Conservation (phyloP, 2,888 invertebrate species). For the Leucophora obtusa region DNA sequence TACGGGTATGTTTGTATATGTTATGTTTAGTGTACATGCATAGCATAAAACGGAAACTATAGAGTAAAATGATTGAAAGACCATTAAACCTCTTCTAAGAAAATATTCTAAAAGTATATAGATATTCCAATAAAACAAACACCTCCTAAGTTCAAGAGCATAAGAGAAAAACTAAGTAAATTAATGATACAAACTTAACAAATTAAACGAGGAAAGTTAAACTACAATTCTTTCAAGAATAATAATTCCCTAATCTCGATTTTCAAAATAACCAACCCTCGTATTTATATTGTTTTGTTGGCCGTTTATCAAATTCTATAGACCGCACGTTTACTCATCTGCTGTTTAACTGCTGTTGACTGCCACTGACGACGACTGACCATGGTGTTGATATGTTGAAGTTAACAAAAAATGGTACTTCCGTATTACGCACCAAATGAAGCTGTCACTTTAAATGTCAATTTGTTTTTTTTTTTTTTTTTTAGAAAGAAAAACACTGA, state of each 20-base stretch:
- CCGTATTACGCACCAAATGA: slow-evolving; percentile 70
- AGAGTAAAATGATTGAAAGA: slow-evolving; percentile 45
- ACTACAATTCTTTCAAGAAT: neutral
- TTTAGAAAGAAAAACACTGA: neutral
- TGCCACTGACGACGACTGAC: slow-evolving; percentile 43
- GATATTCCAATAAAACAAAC: neutral
- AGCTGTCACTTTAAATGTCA: slow-evolving; percentile 73
- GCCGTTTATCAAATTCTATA: neutral
- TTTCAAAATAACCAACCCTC: neutral
- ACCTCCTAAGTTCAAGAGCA: slow-evolving; percentile 2
- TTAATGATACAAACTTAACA: neutral
- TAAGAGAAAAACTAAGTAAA: neutral
- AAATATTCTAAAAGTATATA: neutral
- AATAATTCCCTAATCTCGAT: too few relatives aligned
- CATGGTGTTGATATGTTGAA: slow-evolving; percentile 41
- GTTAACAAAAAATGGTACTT: slow-evolving; percentile 58
- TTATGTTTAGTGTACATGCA: slow-evolving; percentile 13
- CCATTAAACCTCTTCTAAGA: slow-evolving; percentile 43
- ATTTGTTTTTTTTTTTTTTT: slow-evolving; percentile 63
- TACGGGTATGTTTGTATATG: neutral
- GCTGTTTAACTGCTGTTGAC: neutral
- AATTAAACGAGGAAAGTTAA: neutral
- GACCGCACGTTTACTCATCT: slow-evolving; percentile 1
- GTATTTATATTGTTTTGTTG: neutral
- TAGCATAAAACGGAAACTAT: slow-evolving; percentile 52